Evolutionary conservation across 2,888 invertebrate species (phyloP), one percentile per base, ranked within the genome.

Genomic region (Vandiemenella viatica): DNA sequence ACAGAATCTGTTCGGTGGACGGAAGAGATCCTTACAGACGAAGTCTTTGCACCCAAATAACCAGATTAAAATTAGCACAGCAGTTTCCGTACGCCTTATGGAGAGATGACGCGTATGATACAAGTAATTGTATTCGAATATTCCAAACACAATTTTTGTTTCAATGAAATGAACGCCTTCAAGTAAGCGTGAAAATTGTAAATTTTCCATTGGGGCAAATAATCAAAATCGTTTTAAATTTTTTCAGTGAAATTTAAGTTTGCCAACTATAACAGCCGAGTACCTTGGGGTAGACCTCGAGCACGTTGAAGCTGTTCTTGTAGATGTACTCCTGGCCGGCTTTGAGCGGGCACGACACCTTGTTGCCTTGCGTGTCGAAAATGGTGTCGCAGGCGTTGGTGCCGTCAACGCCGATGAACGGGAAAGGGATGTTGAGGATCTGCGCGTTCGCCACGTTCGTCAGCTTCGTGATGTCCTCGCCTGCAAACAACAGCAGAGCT

Each of bases 341-440:
- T 58, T 77, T 74, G 42, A 88, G 65, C 0, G 86, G 82, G 53
- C 87, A 88, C 2, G 72, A 63, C 1, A 71, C 73, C 58, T 76
- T 68, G 0, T 72, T 73, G 0, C 78, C 81, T 51, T 73, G 71
- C 1, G 62, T 63, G 55, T 73, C 67, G 59, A 65, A 79, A 43
- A 88, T 65, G 55, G 77, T 73, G 18, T 71, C 68, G 58, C 87
- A 87, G 22, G 84, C 77, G 45, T 75, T 71, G 19, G 67, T 69
- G 10, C 80, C 80, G 61, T 87, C 81, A 13, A 85, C 83, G 7
- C 88, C 87, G 8, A 83, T 60, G 62, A 86, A 87, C 0, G 88
- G 87, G 45, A 88, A 59, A 0, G 73, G 69, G 1, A 84, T 60
- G 0, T 77, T 77, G 2, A 75, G 61, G 16, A 86, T 69, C 0